Base-by-base conservation (phyloP, 1,140 invertebrate genomes). In the Oppia nitens region DNA sequence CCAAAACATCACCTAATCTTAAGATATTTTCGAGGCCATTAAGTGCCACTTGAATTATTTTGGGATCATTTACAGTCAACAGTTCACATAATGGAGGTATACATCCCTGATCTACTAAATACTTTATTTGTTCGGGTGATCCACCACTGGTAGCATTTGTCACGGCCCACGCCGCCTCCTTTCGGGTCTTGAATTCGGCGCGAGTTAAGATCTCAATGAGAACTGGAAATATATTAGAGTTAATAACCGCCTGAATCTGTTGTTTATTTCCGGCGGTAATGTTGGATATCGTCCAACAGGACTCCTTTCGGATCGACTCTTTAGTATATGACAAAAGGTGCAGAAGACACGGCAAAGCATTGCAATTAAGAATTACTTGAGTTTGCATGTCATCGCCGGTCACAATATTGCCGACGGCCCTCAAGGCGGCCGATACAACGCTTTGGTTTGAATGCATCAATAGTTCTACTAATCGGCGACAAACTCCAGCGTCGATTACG, bases 281-380 rank as follows among this genome's bases (percentile, higher is more conserved):
- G 74, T 98, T 98, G 45, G 91, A 96, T 63, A 98, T 84, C 48
- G 93, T 95, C 93, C 94, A 98, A 70, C 91, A 96, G 4, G 92
- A 89, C 74, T 98, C 94, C 76, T 98, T 98, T 54, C 85, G 79
- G 50, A 96, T 83, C 25, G 82, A 80, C 73, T 97, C 93, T 66
- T 86, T 86, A 40, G 76, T 68, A 9, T 83, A 83, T 49, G 77
- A 78, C 49, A 98, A 76, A 27, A 97, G 74, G 68, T 86, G 81
- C 56, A 84, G 76, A 48, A 98, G 75, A 70, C 83, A 90, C 0
- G 84, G 83, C 60, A 98, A 74, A 29, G 88, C 92, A 59, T 81
- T 82, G 71, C 88, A 93, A 74, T 94, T 91, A 2, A 95, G 74
- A 56, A 93, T 82, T 23, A 93, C 82, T 77, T 98, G 93, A 29